Evolutionary conservation across 2,797 vertebrate genomes (phyloP).

Genomic region (Falco rusticolus): DNA sequence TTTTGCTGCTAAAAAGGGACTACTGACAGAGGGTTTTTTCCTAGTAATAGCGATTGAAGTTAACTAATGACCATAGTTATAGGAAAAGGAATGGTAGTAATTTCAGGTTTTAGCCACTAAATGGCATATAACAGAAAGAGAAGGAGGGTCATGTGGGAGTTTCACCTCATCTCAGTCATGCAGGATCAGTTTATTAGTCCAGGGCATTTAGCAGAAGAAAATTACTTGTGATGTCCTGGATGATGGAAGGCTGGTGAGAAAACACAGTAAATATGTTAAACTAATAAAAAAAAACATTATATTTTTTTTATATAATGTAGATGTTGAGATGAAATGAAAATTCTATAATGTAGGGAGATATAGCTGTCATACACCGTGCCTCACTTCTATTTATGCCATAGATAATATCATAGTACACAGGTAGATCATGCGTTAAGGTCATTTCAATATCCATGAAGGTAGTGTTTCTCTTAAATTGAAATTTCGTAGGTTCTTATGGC

Average conservation of each 20-base stretch:
- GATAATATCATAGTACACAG: background rate
- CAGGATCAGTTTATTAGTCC: background rate
- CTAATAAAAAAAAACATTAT: background rate
- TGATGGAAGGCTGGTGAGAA: background rate
- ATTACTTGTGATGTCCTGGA: background rate
- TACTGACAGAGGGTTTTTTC: background rate
- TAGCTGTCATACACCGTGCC: background rate
- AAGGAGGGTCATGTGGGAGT: background rate
- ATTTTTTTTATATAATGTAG: background rate
- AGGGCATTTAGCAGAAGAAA: background rate
- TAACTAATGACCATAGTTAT: slow-evolving; percentile 13
- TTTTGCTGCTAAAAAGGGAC: slow-evolving; percentile 2
- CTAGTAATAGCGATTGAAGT: background rate
- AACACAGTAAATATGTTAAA: background rate
- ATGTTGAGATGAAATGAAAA: background rate
- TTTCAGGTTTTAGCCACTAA: background rate
- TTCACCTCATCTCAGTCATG: background rate
- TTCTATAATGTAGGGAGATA: background rate
- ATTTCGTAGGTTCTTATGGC: background rate
- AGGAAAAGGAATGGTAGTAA: background rate
- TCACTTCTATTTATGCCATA: background rate
- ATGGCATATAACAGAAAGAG: background rate
- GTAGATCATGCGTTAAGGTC: background rate
- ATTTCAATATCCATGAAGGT: background rate
- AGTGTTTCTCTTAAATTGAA: background rate